Conservation (phyloP, 2,113 vertebrate species). For the Ptilorrhoa leucosticta region DNA sequence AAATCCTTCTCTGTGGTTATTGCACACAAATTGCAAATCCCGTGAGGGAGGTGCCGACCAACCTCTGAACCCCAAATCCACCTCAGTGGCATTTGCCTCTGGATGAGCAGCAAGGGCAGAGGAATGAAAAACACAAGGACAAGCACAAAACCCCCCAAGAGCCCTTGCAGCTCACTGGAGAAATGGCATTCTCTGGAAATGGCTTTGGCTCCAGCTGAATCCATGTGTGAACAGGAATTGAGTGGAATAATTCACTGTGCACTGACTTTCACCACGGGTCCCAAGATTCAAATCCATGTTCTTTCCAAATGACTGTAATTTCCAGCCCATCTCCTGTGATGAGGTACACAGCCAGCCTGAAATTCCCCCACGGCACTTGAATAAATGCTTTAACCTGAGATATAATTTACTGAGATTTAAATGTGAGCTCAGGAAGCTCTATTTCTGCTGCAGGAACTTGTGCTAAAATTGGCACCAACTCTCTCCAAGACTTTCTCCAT, state of each 20-base stretch:
- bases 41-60: no score
- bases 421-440: background rate
- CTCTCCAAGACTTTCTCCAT: background rate
- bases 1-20: background rate
- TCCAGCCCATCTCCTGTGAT: conserved; percentile 38
- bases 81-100: background rate
- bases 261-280: background rate
- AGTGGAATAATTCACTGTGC: background rate
- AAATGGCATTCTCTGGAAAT: background rate
- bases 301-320: conserved; percentile 67
- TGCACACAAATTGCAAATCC: no score
- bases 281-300: background rate
- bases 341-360: background rate
- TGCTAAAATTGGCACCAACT: background rate
- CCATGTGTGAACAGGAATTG: background rate
- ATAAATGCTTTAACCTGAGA: conserved; percentile 49
- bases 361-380: conserved; percentile 37
- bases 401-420: conserved; percentile 52
- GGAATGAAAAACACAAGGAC: background rate
- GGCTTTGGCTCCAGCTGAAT: background rate
- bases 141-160: background rate
- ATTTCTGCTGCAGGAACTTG: background rate
- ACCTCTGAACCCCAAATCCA: no score
- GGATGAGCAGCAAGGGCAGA: background rate
- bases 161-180: background rate